Evolutionary conservation across 2,797 vertebrate species (phyloP).

Genomic region (Gallinago stenura): DNA sequence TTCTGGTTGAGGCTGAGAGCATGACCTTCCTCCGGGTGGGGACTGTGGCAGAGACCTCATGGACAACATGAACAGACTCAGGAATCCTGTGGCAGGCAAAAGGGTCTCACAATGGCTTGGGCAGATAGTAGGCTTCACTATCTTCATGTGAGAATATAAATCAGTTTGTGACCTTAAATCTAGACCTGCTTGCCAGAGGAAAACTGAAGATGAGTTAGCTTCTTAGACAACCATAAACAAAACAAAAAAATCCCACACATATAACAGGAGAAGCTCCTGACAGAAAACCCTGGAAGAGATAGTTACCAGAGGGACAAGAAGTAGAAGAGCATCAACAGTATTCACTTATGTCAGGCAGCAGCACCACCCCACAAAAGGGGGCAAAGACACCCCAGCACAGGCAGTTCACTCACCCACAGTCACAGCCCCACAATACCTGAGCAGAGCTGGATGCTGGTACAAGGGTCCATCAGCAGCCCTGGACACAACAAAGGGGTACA

Average conservation of each 20-base stretch:
- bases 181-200: background rate
- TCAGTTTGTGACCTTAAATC: background rate
- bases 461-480: background rate
- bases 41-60: background rate
- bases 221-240: background rate
- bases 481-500: background rate
- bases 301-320: too few species aligned
- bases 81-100: background rate
- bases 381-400: background rate
- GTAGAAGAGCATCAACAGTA: background rate
- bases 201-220: background rate
- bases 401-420: background rate
- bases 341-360: background rate
- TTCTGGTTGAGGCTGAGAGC: too few species aligned
- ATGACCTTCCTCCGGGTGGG: too few species aligned
- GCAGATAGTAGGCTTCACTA: background rate
- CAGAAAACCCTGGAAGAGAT: too few species aligned
- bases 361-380: fast-evolving
- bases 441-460: background rate
- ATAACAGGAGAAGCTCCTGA: too few species aligned
- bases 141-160: background rate
- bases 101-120: background rate
- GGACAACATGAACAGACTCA: background rate
- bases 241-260: background rate
- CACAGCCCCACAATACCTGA: background rate